Evolutionary conservation across 2,113 vertebrate genomes (phyloP), one percentile per base, ranked within the genome.

Genomic region (Myotis yumanensis): DNA sequence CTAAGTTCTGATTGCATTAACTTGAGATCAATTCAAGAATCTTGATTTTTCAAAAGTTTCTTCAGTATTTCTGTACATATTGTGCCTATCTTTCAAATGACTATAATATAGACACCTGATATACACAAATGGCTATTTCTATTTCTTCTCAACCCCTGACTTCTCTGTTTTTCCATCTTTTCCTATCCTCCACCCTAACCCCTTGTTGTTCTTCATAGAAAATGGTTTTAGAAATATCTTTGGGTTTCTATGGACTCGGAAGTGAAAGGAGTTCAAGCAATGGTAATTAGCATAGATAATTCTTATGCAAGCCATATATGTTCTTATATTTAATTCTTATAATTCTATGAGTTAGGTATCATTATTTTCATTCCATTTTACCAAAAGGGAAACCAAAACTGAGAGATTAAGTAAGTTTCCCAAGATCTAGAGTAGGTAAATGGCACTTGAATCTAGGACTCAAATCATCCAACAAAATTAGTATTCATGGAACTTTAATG

Each of bases 391-490:
- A 84, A 80, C 25, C n/a, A 11, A 88, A 64, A 77, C 22, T 75
- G 32, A 40, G 51, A 93, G 17, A 75, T 64, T 73, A 75, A 89
- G 14, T 72, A 57, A 64, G 11, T 69, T 92, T 4, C 35, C 46
- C 40, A 80, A 28, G 2, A 95, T 84, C 23, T 48, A 28, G 28
- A 51, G 48, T 32, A 76, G 28, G 32, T 79, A 86, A 90, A 46
- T 84, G 66, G 9, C 9, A 62, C 9, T 89, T 77, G 43, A 92
- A 76, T 71, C 11, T 40, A 91, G 43, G 54, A 83, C 6, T 86
- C 48, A 75, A 51, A 79, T 90, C 54, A 95, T 84, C 20, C 5
- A 48, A 88, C 43, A 89, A 77, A 88, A 92, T 68, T 90, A 81
- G 43, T 83, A 77, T 64, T 80, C 84, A 52, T 92, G 12, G 82